Percentiles rank a stretch among this genome's conserved stretches.
Evolutionary conservation across 2,113 vertebrate species (phyloP).

Genomic region (Leptosomus discolor): DNA sequence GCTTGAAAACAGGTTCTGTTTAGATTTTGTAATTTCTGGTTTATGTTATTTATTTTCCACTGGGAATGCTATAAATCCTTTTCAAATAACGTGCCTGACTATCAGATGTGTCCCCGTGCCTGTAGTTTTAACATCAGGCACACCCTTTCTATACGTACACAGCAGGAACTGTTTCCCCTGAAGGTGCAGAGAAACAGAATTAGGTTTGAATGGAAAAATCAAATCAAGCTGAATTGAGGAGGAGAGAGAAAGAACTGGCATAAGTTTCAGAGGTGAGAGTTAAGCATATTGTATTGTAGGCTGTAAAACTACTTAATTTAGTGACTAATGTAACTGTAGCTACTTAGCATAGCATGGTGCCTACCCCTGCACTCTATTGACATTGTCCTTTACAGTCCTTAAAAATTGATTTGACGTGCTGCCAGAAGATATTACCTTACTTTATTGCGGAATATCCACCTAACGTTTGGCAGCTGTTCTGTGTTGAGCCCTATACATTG

Average conservation of each 20-base stretch:
- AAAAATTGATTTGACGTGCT: not conserved
- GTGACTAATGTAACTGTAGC: not conserved
- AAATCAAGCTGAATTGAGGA: not conserved
- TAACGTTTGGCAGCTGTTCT: not conserved
- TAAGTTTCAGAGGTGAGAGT: not conserved
- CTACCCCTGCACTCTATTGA: not conserved
- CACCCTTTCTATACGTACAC: not conserved
- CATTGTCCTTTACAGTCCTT: not conserved
- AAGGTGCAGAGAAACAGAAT: not conserved
- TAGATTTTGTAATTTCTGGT: not conserved
- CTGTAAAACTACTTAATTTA: not conserved
- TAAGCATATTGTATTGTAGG: not conserved
- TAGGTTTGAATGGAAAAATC: constrained; percentile 9
- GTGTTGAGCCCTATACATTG: not conserved
- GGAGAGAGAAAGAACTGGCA: not conserved
- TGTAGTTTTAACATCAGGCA: not conserved
- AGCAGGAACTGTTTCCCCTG: not conserved
- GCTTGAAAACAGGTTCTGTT: not conserved
- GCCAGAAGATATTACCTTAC: not conserved
- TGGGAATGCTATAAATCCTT: not conserved
- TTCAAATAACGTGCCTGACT: not conserved
- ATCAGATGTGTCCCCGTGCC: not conserved
- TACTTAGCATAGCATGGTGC: not conserved
- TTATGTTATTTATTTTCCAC: not conserved
- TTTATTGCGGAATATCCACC: not conserved